Conservation (phyloP, 2,888 invertebrate species). For the Pomacea canaliculata region DNA sequence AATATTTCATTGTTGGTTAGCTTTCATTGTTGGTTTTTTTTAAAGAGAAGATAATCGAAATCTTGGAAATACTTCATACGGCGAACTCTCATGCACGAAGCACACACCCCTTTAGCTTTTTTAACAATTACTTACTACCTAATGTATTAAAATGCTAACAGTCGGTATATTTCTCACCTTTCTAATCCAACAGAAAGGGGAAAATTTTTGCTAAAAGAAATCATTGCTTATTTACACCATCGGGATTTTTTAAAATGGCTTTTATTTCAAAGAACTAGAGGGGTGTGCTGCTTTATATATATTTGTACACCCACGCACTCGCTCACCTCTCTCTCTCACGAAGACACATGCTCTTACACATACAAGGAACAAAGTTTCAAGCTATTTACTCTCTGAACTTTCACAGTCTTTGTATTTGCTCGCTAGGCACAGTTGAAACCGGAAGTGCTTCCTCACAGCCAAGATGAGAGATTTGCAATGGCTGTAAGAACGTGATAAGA, state of each 20-base stretch:
- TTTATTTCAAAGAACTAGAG: neutral
- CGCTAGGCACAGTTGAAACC: neutral
- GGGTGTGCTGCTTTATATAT: neutral
- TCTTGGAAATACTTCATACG: neutral
- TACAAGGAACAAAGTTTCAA: neutral
- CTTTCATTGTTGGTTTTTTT: too few relatives aligned
- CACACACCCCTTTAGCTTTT: neutral
- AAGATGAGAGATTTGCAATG: neutral
- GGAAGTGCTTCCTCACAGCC: neutral
- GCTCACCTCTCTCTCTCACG: neutral
- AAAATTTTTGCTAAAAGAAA: too few relatives aligned
- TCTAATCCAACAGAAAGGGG: too few relatives aligned
- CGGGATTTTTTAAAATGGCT: too few relatives aligned
- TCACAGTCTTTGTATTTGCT: neutral
- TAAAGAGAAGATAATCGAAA: too few relatives aligned
- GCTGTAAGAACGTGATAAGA: too few relatives aligned
- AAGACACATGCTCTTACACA: neutral
- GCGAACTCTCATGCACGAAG: conserved; percentile 4
- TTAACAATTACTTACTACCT: neutral
- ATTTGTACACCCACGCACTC: neutral
- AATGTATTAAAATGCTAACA: too few relatives aligned
- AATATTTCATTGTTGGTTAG: too few relatives aligned
- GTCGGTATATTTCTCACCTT: too few relatives aligned
- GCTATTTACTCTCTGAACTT: neutral
- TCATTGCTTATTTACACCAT: too few relatives aligned